Base-by-base conservation (phyloP, 2,888 invertebrate genomes). In the Plebejus argus region DNA sequence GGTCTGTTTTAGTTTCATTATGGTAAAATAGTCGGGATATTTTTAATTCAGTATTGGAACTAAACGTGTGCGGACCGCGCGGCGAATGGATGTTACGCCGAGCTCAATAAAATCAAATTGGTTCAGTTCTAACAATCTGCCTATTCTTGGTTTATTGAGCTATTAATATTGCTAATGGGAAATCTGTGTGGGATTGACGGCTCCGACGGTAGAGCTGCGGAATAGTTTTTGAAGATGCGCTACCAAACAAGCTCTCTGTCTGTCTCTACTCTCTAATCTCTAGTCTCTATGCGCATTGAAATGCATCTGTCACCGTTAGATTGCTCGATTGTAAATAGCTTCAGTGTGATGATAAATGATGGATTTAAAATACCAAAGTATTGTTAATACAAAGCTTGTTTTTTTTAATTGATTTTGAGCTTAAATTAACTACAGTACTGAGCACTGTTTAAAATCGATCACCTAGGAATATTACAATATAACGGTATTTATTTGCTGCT, bases 91-190 rank as follows among this genome's bases (percentile, higher is more conserved):
- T 71, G 71, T 33, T 75, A 75, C 10, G 75, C 33, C 15, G 28
- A n/a, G 20, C 56, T 76, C 56, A 28, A 45, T 72, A 23, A 20
- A 72, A 72, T 72, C 1, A 39, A 72, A 72, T 72, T 45, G 72
- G 72, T 72, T 45, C 72, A 23, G 15, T 72, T 72, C 20, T 72
- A 72, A 72, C 72, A 61, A 61, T 35, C 70, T 70, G 70, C 70
- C 70, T 70, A 35, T 35, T 70, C 70, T 71, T 39, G 39, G 35
- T 71, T 71, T 39, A 39, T 71, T 71, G 71, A 71, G 20, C 71
- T 71, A 35, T 71, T 71, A 33, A 71, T 35, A 35, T 71, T 39
- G 71, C 61, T 61, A 61, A 23, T 61, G 71, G 35, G 39, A n/a
- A 39, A 39, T 71, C 33, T 71, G 71, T 35, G 71, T 20, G n/a